These are phyloP conservation scores for Musca domestica DNA, from an alignment of 1,140 invertebrate species.

Conservation along the genomic window DNA sequence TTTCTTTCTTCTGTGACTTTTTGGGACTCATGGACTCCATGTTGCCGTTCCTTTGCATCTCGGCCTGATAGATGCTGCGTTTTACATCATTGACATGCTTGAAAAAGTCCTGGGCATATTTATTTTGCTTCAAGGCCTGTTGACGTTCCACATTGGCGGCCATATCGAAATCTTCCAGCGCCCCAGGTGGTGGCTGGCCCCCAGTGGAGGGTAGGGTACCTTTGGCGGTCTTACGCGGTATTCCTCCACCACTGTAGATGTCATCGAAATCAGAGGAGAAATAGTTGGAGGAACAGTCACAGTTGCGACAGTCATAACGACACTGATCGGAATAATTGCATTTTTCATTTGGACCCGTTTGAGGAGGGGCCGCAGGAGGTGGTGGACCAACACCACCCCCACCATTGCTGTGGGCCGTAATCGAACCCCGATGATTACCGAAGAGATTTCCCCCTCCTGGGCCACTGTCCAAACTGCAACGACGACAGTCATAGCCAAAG, in stretches of 20 bases:
- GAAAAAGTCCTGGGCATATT: slow-evolving; percentile 52
- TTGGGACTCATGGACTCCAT: slow-evolving; percentile 25
- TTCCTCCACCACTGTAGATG: slow-evolving; percentile 37
- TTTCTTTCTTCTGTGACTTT: neutral
- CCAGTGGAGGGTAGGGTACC: slow-evolving; percentile 41
- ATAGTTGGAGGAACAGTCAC: slow-evolving; percentile 52
- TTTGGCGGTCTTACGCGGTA: slow-evolving; percentile 46
- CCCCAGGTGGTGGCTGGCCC: neutral
- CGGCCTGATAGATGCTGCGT: slow-evolving; percentile 50
- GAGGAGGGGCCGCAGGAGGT: neutral
- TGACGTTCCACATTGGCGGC: slow-evolving; percentile 16
- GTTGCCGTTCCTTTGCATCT: slow-evolving; percentile 42
- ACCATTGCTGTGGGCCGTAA: neutral
- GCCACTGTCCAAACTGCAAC: slow-evolving; percentile 47
- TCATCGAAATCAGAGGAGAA: slow-evolving; percentile 54
- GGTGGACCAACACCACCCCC: neutral
- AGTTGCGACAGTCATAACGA: slow-evolving; percentile 51
- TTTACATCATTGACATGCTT: slow-evolving; percentile 53
- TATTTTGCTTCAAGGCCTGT: slow-evolving; percentile 43
- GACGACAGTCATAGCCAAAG: slow-evolving; percentile 47
- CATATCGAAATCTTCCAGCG: neutral
- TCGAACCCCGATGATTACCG: slow-evolving; percentile 26
- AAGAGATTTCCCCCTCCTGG: neutral
- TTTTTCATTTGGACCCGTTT: slow-evolving; percentile 32
- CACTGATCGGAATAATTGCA: slow-evolving; percentile 51